Conservation (phyloP, 2,888 invertebrate species). For the Neuroscelio doddi region DNA sequence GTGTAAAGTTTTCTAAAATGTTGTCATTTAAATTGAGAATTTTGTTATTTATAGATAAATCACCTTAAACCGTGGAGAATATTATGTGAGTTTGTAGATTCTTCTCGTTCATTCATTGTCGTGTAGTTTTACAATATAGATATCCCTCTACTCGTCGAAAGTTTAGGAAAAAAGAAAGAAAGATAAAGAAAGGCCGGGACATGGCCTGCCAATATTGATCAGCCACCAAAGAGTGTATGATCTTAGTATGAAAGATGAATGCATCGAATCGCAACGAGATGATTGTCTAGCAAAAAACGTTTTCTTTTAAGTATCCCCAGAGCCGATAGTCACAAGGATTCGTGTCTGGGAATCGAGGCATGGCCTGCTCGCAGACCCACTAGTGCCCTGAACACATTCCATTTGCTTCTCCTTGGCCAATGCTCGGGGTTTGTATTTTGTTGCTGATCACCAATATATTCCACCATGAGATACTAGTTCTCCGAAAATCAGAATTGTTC, state of each 20-base stretch:
- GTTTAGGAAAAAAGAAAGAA: conserved; percentile 22
- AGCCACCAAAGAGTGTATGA: conserved; percentile 30
- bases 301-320: conserved; percentile 66
- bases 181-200: neutral
- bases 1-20: no score
- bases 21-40: no score
- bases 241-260: conserved; percentile 55
- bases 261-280: conserved; percentile 62
- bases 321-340: conserved; percentile 65
- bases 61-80: neutral
- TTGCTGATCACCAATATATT: conserved; percentile 65
- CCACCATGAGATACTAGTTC: conserved; percentile 54
- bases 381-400: conserved; percentile 66
- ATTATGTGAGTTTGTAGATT: no score
- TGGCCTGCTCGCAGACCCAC: conserved; percentile 66
- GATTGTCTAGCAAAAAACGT: conserved; percentile 64
- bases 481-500: conserved; percentile 57
- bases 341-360: conserved; percentile 66
- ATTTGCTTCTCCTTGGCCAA: conserved; percentile 66
- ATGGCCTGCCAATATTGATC: neutral
- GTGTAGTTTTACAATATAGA: conserved; percentile 13
- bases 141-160: conserved; percentile 39
- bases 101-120: no score
- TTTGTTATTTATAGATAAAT: conserved; percentile 1
- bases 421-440: conserved; percentile 66